phyloP scores from a whole-genome alignment of 1,140 invertebrate genomes.

The Drosophila pruinosa region DNA sequence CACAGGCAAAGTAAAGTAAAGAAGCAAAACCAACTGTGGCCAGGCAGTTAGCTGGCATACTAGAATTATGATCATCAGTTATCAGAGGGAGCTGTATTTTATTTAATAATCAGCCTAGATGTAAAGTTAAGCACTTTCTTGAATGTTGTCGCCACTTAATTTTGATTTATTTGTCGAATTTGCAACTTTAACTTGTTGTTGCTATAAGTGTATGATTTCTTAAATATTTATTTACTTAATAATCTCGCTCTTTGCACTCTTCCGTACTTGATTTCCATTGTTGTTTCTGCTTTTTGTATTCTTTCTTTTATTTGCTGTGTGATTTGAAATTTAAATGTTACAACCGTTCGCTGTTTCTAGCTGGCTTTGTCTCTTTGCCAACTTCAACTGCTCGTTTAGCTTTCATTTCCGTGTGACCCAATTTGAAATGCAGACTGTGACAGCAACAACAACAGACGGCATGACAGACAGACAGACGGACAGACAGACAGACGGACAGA shows the following conservation, averaged over 20 bases:
- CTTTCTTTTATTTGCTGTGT: conserved; percentile 4
- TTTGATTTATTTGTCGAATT: too few relatives aligned
- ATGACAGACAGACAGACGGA: neutral
- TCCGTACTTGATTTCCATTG: neutral
- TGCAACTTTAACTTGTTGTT: too few relatives aligned
- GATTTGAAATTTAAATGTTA: conserved; percentile 27
- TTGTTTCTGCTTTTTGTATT: neutral
- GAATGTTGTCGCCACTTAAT: too few relatives aligned
- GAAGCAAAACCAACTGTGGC: neutral
- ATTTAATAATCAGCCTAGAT: too few relatives aligned
- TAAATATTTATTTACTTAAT: neutral
- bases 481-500: neutral
- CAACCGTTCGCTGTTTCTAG: neutral
- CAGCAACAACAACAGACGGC: neutral
- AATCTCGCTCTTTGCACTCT: neutral
- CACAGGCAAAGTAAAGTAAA: neutral
- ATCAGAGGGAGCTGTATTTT: too few relatives aligned
- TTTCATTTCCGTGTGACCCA: conserved; percentile 33
- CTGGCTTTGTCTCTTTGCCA: neutral
- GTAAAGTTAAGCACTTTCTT: neutral
- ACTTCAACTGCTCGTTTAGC: neutral
- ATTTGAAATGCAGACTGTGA: conserved; percentile 9
- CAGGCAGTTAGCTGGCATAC: neutral
- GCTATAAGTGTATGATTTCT: neutral
- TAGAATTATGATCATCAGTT: neutral